phyloP scores from a whole-genome alignment of 1,140 invertebrate genomes.

The Drosophila repletoides region DNA sequence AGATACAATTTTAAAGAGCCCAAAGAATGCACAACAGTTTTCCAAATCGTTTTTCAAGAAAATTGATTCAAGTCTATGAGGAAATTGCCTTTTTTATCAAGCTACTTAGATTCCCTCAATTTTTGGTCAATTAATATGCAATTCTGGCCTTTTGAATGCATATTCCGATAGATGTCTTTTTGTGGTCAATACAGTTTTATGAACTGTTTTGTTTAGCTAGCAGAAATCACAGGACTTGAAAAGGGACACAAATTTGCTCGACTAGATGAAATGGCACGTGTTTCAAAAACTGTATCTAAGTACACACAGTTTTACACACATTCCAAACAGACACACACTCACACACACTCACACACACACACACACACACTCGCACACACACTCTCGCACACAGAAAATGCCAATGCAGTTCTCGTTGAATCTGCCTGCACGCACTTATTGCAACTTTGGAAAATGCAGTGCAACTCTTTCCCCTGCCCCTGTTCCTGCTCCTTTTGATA shows the following conservation, averaged over 20 bases:
- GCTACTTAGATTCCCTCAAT: too few relatives aligned
- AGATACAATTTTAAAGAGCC: too few relatives aligned
- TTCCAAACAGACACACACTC: neutral
- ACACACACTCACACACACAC: neutral
- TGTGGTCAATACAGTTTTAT: slow-evolving; percentile 13
- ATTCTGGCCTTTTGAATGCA: neutral
- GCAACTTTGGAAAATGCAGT: slow-evolving; percentile 52
- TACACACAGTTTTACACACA: slow-evolving; percentile 2
- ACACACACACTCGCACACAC: neutral
- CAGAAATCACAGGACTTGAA: slow-evolving; percentile 26
- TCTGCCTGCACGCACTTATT: neutral
- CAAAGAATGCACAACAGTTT: too few relatives aligned
- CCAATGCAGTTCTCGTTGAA: slow-evolving; percentile 42
- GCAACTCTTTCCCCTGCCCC: too few relatives aligned
- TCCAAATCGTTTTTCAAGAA: too few relatives aligned
- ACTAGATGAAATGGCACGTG: slow-evolving; percentile 4
- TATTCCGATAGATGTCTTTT: slow-evolving; percentile 6
- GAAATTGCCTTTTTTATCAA: too few relatives aligned
- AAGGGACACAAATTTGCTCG: neutral
- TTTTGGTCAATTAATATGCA: neutral
- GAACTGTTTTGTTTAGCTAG: neutral
- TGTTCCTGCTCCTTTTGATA: too few relatives aligned
- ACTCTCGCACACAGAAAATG: slow-evolving; percentile 17
- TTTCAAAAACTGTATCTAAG: neutral
- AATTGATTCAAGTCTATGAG: too few relatives aligned